These are phyloP conservation scores for Nemoura dubitans DNA, from an alignment of 2,888 invertebrate species.

Conservation along the genomic window DNA sequence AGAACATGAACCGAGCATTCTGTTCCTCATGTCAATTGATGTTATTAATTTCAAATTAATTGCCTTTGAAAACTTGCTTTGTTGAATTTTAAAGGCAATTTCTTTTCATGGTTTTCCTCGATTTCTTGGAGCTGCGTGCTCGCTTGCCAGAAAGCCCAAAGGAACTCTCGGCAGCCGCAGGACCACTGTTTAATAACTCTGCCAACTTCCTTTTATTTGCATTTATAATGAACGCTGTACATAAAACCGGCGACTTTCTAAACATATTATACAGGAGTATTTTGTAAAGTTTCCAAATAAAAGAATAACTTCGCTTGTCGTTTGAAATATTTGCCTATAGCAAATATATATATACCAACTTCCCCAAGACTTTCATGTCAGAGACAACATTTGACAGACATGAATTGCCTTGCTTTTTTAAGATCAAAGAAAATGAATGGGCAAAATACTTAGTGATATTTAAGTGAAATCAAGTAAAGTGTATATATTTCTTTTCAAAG, in stretches of 20 bases:
- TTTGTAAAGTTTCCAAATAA: neutral
- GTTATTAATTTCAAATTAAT: neutral
- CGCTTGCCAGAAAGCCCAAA: neutral
- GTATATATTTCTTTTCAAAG: too few relatives aligned
- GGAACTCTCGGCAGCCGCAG: neutral
- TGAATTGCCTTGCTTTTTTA: neutral
- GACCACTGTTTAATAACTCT: conserved; percentile 26
- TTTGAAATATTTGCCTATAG: neutral
- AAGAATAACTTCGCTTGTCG: neutral
- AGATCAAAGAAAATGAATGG: neutral
- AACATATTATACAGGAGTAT: neutral
- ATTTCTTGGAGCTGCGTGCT: neutral
- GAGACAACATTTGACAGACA: neutral
- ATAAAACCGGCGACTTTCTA: conserved; percentile 1
- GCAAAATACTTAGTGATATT: neutral
- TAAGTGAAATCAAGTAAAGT: too few relatives aligned
- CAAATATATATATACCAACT: neutral
- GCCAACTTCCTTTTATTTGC: conserved; percentile 30
- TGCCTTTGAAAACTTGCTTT: neutral
- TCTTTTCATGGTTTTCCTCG: neutral
- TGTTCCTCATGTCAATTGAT: neutral
- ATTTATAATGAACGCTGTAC: conserved; percentile 38
- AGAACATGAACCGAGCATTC: too few relatives aligned
- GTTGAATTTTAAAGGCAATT: neutral
- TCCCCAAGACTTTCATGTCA: neutral